Percentiles rank a stretch among this genome's conserved stretches.
These are phyloP conservation scores for Julus scanicus DNA, from an alignment of 2,888 invertebrate genomes.

Conservation along the genomic window DNA sequence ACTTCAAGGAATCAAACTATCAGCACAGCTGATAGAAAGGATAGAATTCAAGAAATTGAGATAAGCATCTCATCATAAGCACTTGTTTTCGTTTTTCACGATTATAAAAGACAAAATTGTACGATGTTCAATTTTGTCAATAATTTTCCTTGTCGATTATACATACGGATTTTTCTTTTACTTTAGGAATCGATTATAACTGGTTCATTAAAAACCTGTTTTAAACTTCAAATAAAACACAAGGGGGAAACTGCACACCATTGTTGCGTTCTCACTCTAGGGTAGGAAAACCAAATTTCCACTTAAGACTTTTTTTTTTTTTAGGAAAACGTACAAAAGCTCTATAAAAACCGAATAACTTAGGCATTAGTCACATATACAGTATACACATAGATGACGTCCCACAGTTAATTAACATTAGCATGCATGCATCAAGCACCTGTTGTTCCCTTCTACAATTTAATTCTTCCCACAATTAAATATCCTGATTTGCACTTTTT, in stretches of 20 bases:
- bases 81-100: no score
- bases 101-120: background rate
- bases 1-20: no score
- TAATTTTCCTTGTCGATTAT: background rate
- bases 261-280: background rate
- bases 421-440: background rate
- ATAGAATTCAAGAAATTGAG: no score
- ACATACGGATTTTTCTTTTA: background rate
- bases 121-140: background rate
- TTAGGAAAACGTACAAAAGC: background rate
- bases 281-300: background rate
- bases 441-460: background rate
- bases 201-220: background rate
- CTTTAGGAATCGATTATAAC: background rate
- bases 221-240: background rate
- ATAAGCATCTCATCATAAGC: no score
- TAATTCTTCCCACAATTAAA: constrained; percentile 43
- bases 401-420: constrained; percentile 13
- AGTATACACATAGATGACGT: constrained; percentile 4
- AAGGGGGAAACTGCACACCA: background rate
- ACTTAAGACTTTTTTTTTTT: background rate
- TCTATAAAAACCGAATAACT: background rate
- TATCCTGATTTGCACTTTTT: constrained; percentile 41
- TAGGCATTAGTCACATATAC: background rate
- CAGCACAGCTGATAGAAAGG: no score